A percentile compares a stretch with the other conserved stretches of the same genome.
Evolutionary conservation across 1,140 invertebrate species (phyloP).

Genomic region (Leptinotarsa undecemlineata): DNA sequence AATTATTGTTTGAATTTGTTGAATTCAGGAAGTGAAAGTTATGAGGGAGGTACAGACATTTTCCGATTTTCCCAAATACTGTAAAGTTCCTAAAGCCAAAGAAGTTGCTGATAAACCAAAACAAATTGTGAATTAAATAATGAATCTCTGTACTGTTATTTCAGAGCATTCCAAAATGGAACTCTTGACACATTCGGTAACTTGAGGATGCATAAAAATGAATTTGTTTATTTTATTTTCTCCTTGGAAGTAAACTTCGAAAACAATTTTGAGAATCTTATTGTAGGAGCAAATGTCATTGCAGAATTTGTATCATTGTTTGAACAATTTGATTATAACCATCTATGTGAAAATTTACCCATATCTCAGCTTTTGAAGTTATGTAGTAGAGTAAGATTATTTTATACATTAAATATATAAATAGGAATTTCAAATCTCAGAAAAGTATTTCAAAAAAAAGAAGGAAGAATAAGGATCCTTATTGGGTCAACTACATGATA

Average conservation of each 20-base stretch:
- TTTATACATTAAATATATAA: no score
- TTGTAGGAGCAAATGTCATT: no score
- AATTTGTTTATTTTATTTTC: background rate
- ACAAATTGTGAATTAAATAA: background rate
- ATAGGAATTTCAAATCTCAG: no score
- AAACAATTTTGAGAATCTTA: background rate
- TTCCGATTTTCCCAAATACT: background rate
- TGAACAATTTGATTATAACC: no score
- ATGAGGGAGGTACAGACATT: slow-evolving; percentile 19
- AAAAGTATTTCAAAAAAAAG: no score
- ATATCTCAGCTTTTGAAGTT: no score
- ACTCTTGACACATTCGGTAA: background rate
- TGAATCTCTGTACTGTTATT: background rate
- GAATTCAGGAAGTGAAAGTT: slow-evolving; percentile 13
- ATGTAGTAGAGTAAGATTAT: no score
- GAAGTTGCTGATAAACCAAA: background rate
- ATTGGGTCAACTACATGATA: no score
- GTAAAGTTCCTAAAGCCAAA: background rate
- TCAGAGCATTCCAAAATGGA: background rate
- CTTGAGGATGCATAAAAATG: background rate
- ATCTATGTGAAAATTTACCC: no score
- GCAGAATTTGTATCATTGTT: no score
- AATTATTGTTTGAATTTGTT: slow-evolving; percentile 29
- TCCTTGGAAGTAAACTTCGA: background rate
- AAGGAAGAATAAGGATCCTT: no score